A percentile compares a stretch with the other conserved stretches of the same genome.
These are phyloP conservation scores for Pithys albifrons DNA, from an alignment of 2,113 vertebrate genomes.

Conservation along the genomic window DNA sequence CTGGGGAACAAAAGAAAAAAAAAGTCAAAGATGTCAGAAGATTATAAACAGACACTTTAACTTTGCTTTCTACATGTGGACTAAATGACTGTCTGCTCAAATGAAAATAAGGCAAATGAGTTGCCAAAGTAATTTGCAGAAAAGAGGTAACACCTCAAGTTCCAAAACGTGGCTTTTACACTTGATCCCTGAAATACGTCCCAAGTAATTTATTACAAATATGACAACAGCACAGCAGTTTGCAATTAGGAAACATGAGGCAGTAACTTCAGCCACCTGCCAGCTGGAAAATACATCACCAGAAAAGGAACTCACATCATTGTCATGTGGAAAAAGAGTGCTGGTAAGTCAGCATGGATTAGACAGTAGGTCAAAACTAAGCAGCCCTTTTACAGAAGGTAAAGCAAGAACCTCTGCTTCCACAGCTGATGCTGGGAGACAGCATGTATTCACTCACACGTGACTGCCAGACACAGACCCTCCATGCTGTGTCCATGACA, in stretches of 20 bases:
- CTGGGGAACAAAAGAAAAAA: conserved; percentile 62
- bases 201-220: not conserved
- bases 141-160: not conserved
- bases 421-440: not conserved
- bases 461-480: not conserved
- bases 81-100: rapidly evolving
- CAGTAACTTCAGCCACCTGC: not conserved
- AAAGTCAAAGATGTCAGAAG: not conserved
- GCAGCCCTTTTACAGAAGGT: not conserved
- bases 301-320: conserved; percentile 1
- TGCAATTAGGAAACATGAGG: not conserved
- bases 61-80: not conserved
- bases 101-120: not conserved
- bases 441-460: not conserved
- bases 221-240: not conserved
- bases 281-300: not conserved
- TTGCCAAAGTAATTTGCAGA: not conserved
- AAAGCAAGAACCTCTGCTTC: not conserved
- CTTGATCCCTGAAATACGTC: not conserved
- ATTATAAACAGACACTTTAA: not conserved
- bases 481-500: not conserved
- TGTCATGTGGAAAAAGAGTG: not conserved
- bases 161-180: not conserved
- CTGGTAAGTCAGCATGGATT: not conserved
- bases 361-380: not conserved